Conservation (phyloP, 2,113 vertebrate genomes). For the Ameiurus melas region DNA sequence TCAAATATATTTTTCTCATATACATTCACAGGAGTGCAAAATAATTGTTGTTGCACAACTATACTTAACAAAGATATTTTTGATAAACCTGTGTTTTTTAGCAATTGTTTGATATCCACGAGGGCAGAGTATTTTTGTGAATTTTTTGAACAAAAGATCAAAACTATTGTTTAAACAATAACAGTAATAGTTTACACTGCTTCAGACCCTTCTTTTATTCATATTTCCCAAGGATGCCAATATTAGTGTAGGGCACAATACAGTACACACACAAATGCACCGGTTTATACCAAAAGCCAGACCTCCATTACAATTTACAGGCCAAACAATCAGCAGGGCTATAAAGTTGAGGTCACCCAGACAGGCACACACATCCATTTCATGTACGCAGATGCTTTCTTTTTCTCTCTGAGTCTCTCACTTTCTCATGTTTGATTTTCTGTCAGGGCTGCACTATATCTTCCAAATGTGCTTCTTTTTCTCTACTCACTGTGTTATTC, state of each 20-base stretch:
- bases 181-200: too few relatives aligned
- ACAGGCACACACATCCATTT: slow-evolving; percentile 31
- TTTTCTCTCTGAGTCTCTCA: not conserved
- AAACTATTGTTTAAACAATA: too few relatives aligned
- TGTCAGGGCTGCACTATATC: slow-evolving; percentile 44
- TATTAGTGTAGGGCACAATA: not conserved
- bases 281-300: not conserved
- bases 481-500: slow-evolving; percentile 28
- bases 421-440: slow-evolving; percentile 46
- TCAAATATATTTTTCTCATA: too few relatives aligned
- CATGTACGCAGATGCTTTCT: slow-evolving; percentile 19
- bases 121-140: too few relatives aligned
- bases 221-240: too few relatives aligned
- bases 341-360: slow-evolving; percentile 31
- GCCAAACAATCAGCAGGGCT: slow-evolving; percentile 28
- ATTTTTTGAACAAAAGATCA: too few relatives aligned
- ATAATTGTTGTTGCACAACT: too few relatives aligned
- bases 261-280: not conserved
- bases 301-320: slow-evolving; percentile 29
- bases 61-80: too few relatives aligned
- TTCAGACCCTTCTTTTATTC: too few relatives aligned
- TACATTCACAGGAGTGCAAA: too few relatives aligned
- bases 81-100: too few relatives aligned
- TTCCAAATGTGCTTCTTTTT: slow-evolving; percentile 43
- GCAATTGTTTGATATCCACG: too few relatives aligned